A percentile compares a stretch with the other conserved stretches of the same genome.
Evolutionary conservation across 53 echinoderm and acorn worm species (phyloP).

Genomic region (Arbacia lixula): DNA sequence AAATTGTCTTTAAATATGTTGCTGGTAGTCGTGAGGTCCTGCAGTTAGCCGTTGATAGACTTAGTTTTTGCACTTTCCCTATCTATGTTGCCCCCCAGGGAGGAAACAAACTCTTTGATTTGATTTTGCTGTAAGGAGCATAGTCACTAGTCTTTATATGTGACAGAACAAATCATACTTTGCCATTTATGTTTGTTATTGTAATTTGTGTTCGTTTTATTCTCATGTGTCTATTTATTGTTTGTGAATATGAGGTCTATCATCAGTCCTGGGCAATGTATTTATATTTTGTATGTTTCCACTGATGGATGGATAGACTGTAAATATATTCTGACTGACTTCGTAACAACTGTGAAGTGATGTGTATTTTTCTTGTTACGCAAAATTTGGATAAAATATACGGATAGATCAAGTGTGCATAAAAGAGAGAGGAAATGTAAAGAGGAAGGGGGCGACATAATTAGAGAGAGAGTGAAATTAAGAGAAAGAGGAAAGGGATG

Average conservation of each 20-base stretch:
- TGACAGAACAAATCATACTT: too few relatives aligned
- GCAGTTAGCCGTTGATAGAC: too few relatives aligned
- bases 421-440: background rate
- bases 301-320: conserved; percentile 9
- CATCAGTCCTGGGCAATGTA: conserved; percentile 19
- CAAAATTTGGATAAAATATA: too few relatives aligned
- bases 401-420: background rate
- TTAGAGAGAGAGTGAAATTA: background rate
- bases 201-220: background rate
- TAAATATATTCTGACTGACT: conserved; percentile 31
- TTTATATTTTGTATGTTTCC: conserved; percentile 34
- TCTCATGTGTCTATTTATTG: conserved; percentile 7
- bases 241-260: conserved; percentile 29
- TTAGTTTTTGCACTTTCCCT: too few relatives aligned
- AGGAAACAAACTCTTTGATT: too few relatives aligned
- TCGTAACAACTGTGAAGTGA: background rate
- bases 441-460: background rate
- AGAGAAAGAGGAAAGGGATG: background rate
- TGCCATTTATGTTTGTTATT: background rate
- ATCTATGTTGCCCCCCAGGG: too few relatives aligned
- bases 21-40: too few relatives aligned
- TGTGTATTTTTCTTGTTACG: background rate
- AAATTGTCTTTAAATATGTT: too few relatives aligned
- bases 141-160: too few relatives aligned
- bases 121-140: too few relatives aligned